Evolutionary conservation across 2,113 vertebrate species (phyloP).

Genomic region (Hylia prasina): DNA sequence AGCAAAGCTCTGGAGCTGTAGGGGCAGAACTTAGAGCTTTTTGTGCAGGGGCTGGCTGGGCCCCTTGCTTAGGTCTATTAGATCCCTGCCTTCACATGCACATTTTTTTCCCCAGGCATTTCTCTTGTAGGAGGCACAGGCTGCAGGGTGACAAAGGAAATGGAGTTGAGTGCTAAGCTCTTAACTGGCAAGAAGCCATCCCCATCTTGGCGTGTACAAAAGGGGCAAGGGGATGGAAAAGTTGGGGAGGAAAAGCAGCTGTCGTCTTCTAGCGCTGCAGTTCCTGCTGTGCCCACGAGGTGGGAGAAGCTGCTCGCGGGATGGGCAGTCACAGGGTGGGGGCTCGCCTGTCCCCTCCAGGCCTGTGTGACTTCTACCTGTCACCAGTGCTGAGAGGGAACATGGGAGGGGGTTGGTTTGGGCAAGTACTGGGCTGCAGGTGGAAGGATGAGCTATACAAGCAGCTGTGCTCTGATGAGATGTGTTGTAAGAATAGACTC

Average conservation of each 20-base stretch:
- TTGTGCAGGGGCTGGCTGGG: neutral
- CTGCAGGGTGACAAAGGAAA: conserved; percentile 45
- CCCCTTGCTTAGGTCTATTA: neutral
- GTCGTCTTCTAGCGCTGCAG: neutral
- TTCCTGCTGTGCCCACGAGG: conserved; percentile 39
- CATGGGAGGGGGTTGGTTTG: neutral
- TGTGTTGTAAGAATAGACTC: neutral
- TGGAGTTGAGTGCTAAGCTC: conserved; percentile 33
- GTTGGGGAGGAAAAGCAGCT: conserved; percentile 22
- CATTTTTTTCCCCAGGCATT: neutral
- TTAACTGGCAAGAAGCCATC: conserved; percentile 50
- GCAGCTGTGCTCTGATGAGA: neutral
- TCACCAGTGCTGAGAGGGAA: neutral
- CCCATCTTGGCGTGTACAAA: neutral
- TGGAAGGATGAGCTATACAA: neutral
- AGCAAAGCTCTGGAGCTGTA: neutral
- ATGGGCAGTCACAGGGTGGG: neutral
- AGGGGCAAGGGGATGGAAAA: neutral
- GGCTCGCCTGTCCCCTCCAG: neutral
- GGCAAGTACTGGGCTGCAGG: neutral
- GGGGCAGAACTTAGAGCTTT: neutral
- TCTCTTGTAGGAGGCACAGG: conserved; percentile 27
- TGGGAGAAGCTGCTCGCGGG: conserved; percentile 3
- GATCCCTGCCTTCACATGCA: neutral
- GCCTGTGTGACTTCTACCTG: neutral